phyloP scores from a whole-genome alignment of 2,888 invertebrate genomes.

The Thera obeliscata region DNA sequence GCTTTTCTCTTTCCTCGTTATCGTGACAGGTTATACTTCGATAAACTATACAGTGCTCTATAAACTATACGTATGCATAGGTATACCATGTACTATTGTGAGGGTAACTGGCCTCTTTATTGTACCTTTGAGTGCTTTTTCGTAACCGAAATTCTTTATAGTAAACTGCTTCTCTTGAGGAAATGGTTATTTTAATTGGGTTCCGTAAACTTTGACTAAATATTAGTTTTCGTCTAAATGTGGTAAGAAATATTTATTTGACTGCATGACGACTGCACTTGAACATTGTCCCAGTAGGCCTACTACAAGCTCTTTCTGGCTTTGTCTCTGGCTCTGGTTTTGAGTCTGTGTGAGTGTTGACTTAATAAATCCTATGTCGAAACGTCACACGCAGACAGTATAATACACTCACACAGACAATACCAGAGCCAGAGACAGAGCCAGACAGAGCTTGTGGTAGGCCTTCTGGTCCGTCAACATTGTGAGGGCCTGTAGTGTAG shows the following conservation, averaged over 20 bases:
- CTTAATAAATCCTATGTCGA: too few species aligned
- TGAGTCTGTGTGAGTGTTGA: too few species aligned
- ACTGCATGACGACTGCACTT: too few species aligned
- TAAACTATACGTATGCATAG: slow-evolving; percentile 10
- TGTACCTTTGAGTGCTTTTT: slow-evolving; percentile 10
- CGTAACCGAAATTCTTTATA: neutral
- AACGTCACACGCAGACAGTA: too few species aligned
- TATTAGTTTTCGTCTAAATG: neutral
- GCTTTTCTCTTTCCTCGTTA: slow-evolving; percentile 39
- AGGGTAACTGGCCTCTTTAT: slow-evolving; percentile 29
- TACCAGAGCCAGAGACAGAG: too few species aligned
- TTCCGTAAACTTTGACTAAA: neutral
- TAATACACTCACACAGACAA: too few species aligned
- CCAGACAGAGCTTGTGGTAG: too few species aligned
- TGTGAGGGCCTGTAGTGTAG: neutral
- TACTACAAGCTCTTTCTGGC: too few species aligned
- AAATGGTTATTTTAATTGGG: neutral
- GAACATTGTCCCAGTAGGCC: too few species aligned
- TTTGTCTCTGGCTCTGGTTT: too few species aligned
- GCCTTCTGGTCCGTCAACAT: neutral
- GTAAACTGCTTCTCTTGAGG: neutral
- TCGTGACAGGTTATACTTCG: slow-evolving; percentile 22
- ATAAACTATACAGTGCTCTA: slow-evolving; percentile 19
- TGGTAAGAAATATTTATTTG: too few species aligned
- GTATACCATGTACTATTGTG: slow-evolving; percentile 8